Percentiles rank a stretch among this genome's conserved stretches.
These are phyloP conservation scores for Thecophora atra DNA, from an alignment of 2,888 invertebrate genomes.

Conservation along the genomic window DNA sequence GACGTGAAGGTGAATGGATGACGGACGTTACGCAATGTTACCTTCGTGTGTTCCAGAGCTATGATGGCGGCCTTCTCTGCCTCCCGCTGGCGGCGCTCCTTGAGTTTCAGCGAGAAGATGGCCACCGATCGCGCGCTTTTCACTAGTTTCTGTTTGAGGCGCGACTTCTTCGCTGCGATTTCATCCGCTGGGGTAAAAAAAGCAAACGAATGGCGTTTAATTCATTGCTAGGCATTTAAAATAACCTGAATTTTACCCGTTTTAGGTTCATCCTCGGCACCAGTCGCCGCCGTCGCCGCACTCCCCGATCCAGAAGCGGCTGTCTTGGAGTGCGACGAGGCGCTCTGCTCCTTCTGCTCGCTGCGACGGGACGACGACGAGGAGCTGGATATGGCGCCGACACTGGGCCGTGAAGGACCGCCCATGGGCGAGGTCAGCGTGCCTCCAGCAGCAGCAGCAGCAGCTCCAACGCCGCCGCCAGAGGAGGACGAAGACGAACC, in stretches of 20 bases:
- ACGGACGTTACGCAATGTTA: slow-evolving; percentile 39
- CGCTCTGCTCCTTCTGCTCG: slow-evolving; percentile 38
- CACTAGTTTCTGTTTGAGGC: slow-evolving; percentile 79
- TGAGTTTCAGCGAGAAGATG: slow-evolving; percentile 83
- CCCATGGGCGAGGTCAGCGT: neutral
- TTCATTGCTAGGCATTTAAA: neutral
- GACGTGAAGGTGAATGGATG: neutral
- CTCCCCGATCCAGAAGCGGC: neutral
- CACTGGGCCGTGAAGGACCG: slow-evolving; percentile 56
- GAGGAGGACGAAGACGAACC: slow-evolving; percentile 57
- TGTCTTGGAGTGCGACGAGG: slow-evolving; percentile 36
- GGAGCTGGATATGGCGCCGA: slow-evolving; percentile 59
- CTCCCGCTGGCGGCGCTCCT: slow-evolving; percentile 80
- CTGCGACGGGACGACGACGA: slow-evolving; percentile 57
- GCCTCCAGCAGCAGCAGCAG: neutral
- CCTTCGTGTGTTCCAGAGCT: slow-evolving; percentile 69
- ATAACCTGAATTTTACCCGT: slow-evolving; percentile 64
- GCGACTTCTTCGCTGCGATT: slow-evolving; percentile 74
- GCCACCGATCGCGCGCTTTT: slow-evolving; percentile 87
- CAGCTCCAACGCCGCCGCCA: slow-evolving; percentile 49
- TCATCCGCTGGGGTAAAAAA: slow-evolving; percentile 66
- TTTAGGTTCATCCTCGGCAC: slow-evolving; percentile 69
- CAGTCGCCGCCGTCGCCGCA: slow-evolving; percentile 16
- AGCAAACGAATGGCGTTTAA: neutral
- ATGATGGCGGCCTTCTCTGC: slow-evolving; percentile 76